Conservation (phyloP, 2,113 vertebrate genomes). For the Anoplopoma fimbria region DNA sequence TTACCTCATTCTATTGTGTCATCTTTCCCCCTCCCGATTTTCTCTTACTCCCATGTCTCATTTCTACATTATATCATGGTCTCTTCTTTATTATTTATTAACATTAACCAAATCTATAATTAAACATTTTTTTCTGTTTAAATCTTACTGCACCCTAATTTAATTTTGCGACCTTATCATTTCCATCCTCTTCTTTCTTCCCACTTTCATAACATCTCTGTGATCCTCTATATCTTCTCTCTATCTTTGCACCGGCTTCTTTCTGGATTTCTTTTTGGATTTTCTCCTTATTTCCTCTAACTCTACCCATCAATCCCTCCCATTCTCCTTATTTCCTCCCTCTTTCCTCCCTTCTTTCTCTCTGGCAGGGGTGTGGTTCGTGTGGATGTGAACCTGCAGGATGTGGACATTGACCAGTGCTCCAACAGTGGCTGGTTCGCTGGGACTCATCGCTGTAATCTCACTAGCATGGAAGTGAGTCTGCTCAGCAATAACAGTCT, state of each 20-base stretch:
- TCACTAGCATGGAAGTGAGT: constrained; percentile 95
- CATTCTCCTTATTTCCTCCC: neutral
- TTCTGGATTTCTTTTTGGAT: neutral
- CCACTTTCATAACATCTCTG: neutral
- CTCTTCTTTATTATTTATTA: neutral
- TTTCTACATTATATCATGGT: neutral
- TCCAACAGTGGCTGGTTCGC: constrained; percentile 96
- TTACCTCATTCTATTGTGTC: neutral
- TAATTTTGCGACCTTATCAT: neutral
- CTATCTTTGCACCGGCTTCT: neutral
- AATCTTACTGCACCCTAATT: neutral
- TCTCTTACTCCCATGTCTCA: neutral
- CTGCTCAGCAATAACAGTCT: neutral
- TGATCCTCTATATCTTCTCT: neutral
- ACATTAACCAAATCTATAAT: neutral
- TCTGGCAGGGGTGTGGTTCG: constrained; percentile 91
- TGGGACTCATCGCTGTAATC: constrained; percentile 95
- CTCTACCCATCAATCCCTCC: neutral
- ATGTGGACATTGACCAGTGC: constrained; percentile 97
- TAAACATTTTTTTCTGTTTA: neutral
- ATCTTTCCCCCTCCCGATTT: neutral
- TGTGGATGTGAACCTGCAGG: constrained; percentile 96
- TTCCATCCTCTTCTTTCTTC: constrained; percentile 1
- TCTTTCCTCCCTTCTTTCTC: neutral
- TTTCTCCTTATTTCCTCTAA: neutral